A percentile compares a stretch with the other conserved stretches of the same genome.
Conservation (phyloP, 2,797 vertebrate species). For the Leptodactylus fallax region DNA sequence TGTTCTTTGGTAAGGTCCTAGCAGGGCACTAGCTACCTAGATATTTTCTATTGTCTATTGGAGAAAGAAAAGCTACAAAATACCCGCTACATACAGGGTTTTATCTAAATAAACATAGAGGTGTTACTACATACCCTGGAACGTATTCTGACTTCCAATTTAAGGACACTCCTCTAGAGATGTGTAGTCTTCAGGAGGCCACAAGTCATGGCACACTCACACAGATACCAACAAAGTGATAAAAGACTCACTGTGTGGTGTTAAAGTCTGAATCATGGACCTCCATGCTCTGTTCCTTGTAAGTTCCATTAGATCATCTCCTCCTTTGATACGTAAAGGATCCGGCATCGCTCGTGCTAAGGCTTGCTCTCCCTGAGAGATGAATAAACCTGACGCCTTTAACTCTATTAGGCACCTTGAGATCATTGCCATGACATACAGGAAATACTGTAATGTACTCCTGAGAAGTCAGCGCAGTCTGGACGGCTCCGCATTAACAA, state of each 20-base stretch:
- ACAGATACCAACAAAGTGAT: neutral
- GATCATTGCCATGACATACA: neutral
- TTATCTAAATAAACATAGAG: no score
- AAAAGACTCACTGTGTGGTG: neutral
- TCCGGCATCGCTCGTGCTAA: neutral
- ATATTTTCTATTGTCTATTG: no score
- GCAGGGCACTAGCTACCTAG: no score
- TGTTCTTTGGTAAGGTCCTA: no score
- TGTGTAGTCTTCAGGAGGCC: neutral
- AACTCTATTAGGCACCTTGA: neutral
- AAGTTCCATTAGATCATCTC: neutral
- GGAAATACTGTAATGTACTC: neutral
- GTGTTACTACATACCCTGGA: neutral
- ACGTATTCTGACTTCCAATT: neutral
- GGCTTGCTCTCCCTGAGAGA: neutral
- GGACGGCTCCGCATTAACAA: neutral
- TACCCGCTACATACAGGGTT: no score
- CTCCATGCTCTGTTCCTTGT: neutral
- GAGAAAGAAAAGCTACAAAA: no score
- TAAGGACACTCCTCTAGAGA: neutral
- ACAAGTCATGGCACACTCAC: neutral
- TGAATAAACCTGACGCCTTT: neutral
- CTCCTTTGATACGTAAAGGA: neutral
- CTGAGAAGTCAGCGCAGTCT: neutral
- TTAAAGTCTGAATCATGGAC: conserved; percentile 27